These are phyloP conservation scores for Campylomormyrus tamandua DNA, from an alignment of 2,113 vertebrate genomes.

Conservation along the genomic window DNA sequence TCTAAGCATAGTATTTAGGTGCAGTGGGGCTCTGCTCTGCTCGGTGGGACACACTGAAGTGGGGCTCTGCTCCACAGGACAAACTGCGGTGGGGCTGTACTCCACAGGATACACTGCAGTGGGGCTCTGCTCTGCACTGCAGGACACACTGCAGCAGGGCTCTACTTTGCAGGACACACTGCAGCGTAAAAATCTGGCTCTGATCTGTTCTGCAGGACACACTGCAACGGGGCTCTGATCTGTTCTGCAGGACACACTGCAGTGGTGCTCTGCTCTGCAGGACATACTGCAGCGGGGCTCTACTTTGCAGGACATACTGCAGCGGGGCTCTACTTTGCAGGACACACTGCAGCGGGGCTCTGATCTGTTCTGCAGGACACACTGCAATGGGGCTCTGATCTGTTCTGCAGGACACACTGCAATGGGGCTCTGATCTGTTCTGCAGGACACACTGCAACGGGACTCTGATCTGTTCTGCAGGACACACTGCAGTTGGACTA, in stretches of 20 bases:
- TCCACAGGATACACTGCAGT: not conserved
- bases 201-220: not conserved
- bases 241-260: not conserved
- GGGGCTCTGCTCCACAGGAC: not conserved
- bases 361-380: not conserved
- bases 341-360: not conserved
- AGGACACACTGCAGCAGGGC: not conserved
- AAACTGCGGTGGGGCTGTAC: not conserved
- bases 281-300: not conserved
- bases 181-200: not conserved
- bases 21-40: not conserved
- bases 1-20: not conserved
- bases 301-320: not conserved
- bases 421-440: not conserved
- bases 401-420: not conserved
- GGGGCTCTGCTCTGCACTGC: not conserved
- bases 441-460: not conserved
- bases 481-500: not conserved
- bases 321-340: not conserved
- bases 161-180: not conserved
- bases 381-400: not conserved
- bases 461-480: not conserved
- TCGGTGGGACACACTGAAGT: not conserved
- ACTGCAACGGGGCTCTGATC: not conserved
- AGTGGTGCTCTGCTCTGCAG: not conserved